phyloP scores from a whole-genome alignment of 2,113 vertebrate genomes.

The Charina bottae region DNA sequence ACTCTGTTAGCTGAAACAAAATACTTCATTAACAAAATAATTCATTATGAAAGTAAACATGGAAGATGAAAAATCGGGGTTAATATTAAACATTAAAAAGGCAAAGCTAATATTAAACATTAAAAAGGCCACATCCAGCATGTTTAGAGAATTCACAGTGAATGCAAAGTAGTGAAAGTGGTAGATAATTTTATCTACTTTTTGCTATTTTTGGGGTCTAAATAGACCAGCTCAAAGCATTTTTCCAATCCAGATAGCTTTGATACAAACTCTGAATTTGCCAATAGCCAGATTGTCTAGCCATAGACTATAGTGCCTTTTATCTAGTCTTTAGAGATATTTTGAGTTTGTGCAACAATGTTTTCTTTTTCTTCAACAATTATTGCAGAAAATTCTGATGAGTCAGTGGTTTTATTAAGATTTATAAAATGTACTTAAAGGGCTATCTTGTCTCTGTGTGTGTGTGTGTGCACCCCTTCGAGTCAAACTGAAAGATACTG shows the following conservation, averaged over 20 bases:
- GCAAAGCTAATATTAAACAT: no score
- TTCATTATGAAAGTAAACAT: not conserved
- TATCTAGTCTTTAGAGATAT: not conserved
- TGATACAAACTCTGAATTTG: not conserved
- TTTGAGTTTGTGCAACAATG: not conserved
- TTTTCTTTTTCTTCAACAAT: not conserved
- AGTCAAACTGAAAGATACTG: not conserved
- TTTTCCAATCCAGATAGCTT: not conserved
- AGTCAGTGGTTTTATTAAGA: not conserved
- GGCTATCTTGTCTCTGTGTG: not conserved
- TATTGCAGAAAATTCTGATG: not conserved
- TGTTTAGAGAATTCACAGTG: not conserved
- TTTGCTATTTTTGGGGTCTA: no score
- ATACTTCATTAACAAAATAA: not conserved
- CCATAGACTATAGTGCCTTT: not conserved
- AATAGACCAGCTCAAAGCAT: not conserved
- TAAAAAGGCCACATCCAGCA: not conserved
- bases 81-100: not conserved
- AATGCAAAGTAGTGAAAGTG: not conserved
- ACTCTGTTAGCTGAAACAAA: not conserved
- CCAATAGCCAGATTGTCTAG: not conserved
- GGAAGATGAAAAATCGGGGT: not conserved
- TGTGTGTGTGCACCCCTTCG: not conserved
- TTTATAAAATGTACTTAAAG: not conserved
- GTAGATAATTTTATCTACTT: not conserved